Percentiles rank a stretch among this genome's conserved stretches.
phyloP scores from a whole-genome alignment of 35 echinoderm and acorn worm genomes.

The Lytechinus variegatus region DNA sequence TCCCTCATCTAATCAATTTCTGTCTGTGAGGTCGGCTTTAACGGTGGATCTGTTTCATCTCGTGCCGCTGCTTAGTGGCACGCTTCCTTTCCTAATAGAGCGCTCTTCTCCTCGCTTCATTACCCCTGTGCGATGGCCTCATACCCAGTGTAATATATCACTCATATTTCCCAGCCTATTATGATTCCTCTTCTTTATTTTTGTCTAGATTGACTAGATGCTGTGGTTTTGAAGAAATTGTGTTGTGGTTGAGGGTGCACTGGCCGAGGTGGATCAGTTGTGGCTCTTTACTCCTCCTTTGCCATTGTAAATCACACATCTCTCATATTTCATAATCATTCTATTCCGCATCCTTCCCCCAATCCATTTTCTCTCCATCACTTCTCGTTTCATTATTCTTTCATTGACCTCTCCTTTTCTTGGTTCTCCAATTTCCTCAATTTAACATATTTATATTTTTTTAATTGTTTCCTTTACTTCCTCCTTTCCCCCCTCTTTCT shows the following conservation, averaged over 20 bases:
- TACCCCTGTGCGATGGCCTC: background rate
- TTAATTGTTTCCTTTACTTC: too few species aligned
- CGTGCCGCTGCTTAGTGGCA: background rate
- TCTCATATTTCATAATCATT: background rate
- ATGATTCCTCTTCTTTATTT: background rate
- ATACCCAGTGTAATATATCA: background rate
- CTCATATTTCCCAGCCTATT: constrained; percentile 3
- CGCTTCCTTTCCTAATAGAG: constrained; percentile 31
- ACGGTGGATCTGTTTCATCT: constrained; percentile 10
- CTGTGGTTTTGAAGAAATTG: background rate
- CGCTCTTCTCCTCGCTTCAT: constrained; percentile 10
- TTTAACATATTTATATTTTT: too few species aligned
- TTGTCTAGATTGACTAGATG: background rate
- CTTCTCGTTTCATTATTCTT: background rate
- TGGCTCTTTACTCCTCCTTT: background rate
- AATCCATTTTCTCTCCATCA: background rate
- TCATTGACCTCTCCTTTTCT: background rate
- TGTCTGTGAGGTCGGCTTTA: background rate
- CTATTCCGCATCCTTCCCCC: background rate
- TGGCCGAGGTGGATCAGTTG: background rate
- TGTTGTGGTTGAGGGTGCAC: background rate
- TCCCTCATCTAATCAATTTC: constrained; percentile 25
- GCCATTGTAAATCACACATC: background rate
- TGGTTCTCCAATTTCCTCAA: too few species aligned
- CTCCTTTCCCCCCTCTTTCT: too few species aligned